phyloP scores from a whole-genome alignment of 2,888 invertebrate species.

The Camptogramma bilineatum region DNA sequence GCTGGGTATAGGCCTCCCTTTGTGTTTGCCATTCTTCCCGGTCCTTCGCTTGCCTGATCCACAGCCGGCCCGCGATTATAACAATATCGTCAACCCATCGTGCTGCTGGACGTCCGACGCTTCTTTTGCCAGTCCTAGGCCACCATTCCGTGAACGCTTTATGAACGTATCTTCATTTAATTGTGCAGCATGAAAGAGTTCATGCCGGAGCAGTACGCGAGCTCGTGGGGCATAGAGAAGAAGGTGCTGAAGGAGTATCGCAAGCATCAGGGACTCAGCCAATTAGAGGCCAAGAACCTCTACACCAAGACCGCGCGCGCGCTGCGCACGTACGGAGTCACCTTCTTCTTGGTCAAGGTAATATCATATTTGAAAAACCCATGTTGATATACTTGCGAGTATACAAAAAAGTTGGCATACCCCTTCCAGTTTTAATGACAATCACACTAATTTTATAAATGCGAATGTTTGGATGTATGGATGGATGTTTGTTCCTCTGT shows the following conservation, averaged over 20 bases:
- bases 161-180: slow-evolving; percentile 3
- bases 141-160: not conserved
- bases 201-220: slow-evolving; percentile 96
- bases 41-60: too few species aligned
- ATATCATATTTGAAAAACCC: slow-evolving; percentile 1
- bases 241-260: slow-evolving; percentile 95
- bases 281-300: slow-evolving; percentile 97
- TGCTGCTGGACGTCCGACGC: too few species aligned
- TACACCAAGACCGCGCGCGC: slow-evolving; percentile 98
- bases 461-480: too few species aligned
- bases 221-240: slow-evolving; percentile 97
- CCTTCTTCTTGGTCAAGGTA: slow-evolving; percentile 99
- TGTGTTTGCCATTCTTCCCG: too few species aligned
- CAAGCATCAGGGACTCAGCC: slow-evolving; percentile 90
- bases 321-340: slow-evolving; percentile 98
- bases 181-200: slow-evolving; percentile 94
- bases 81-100: too few species aligned
- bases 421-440: too few species aligned
- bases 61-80: too few species aligned
- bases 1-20: too few species aligned
- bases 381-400: not conserved
- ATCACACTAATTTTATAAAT: too few species aligned
- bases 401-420: too few species aligned
- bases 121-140: too few species aligned
- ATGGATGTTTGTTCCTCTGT: too few species aligned